Percentiles rank a stretch among this genome's conserved stretches.
Conservation (phyloP, 2,797 vertebrate species). For the Onychomys arenicola region DNA sequence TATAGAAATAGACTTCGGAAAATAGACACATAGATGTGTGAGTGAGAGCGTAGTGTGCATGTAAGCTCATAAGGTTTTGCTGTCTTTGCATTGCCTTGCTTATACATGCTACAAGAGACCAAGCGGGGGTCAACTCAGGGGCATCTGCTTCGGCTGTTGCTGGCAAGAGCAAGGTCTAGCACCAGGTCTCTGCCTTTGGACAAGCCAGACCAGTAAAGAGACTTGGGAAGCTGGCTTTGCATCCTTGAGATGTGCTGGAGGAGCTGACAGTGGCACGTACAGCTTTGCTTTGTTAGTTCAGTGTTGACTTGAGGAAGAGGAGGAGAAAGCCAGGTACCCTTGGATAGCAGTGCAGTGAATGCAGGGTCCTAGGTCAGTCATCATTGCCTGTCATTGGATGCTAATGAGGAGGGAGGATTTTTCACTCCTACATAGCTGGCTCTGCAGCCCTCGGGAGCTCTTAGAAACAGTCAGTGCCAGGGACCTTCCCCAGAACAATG, state of each 20-base stretch:
- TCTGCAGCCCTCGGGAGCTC: neutral
- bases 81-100: neutral
- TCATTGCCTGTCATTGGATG: neutral
- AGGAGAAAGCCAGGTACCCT: neutral
- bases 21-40: neutral
- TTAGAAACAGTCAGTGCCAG: neutral
- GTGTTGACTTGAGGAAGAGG: neutral
- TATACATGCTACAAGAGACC: neutral
- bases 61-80: neutral
- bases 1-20: conserved; percentile 58
- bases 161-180: neutral
- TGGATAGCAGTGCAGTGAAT: neutral
- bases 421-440: neutral
- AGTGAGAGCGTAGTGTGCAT: neutral
- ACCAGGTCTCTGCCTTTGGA: neutral
- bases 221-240: neutral
- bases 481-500: conserved; percentile 14
- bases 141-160: neutral
- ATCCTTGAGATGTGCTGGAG: neutral
- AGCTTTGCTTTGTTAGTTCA: neutral
- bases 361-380: neutral
- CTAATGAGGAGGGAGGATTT: neutral
- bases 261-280: neutral
- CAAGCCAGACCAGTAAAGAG: neutral
- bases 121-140: neutral